Base-by-base conservation (phyloP, 2,797 vertebrate species). In the Aselliscus stoliczkanus region DNA sequence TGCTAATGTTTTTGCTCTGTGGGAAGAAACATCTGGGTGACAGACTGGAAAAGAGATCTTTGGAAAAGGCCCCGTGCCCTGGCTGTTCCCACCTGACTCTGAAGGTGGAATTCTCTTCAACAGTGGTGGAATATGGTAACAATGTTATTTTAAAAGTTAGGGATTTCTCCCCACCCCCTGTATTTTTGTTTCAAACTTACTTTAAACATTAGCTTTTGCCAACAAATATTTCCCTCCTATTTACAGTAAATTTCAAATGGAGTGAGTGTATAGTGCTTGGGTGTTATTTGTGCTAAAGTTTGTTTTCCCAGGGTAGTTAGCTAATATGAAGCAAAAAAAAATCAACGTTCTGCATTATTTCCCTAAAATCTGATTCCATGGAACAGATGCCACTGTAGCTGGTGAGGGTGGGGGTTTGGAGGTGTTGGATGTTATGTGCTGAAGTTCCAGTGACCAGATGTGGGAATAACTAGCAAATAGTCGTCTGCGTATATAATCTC, bases 41-140 rank as follows among this genome's bases (percentile, higher is more conserved):
- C 95, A 98, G 99, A 93, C 97, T 98, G 88, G 98, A 97, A n/a
- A 98, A 98, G 95, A 98, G 98, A 3, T 98, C 98, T 93, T 88
- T 98, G 0, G 98, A 99, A 65, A 96, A 98, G 89, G 96, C 98
- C 0, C 18, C 98, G 0, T 98, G 97, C 95, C 98, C 99, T 85
- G 99, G 99, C 98, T 99, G 99, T 98, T 99, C 99, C 47, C 98
- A 98, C 84, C 98, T 99, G 92, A 99, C 99, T 81, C 88, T 99
- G 96, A 99, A 99, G 98, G 98, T 99, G 98, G 99, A 99, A 89
- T 99, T 99, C 97, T 99, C 99, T 76, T 99, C 99, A 0, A 99
- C 99, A 12, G 99, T 99, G 27, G 99, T 99, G 93, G 99, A 99
- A 96, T 99, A 99, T 65, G 99, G 99, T 99, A 98, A 99, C 93